A percentile compares a stretch with the other conserved stretches of the same genome.
Conservation (phyloP, 1,140 invertebrate genomes). For the Drosophila nannoptera region DNA sequence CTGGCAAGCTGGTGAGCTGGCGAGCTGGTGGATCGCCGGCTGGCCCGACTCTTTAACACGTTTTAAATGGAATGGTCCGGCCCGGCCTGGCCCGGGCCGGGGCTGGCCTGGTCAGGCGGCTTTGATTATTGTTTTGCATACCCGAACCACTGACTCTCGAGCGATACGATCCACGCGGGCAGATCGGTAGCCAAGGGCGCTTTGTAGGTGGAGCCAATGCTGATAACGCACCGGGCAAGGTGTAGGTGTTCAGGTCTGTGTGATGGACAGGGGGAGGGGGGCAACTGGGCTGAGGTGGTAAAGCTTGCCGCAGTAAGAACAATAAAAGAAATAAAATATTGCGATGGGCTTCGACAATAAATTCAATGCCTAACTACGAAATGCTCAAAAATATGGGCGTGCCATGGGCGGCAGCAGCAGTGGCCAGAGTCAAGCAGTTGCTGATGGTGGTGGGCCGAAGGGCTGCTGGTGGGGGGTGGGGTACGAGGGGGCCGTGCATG, state of each 20-base stretch:
- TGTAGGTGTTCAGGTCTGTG: too few species aligned
- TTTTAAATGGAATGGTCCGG: conserved; percentile 65
- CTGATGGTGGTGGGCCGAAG: too few species aligned
- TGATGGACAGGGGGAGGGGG: background rate
- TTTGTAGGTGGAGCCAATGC: conserved; percentile 59
- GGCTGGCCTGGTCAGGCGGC: conserved; percentile 26
- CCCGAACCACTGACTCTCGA: background rate
- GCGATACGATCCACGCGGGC: conserved; percentile 5
- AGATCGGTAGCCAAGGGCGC: conserved; percentile 58
- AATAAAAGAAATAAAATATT: conserved; percentile 56
- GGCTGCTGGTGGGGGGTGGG: too few species aligned
- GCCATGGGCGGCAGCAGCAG: background rate
- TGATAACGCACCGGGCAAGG: conserved; percentile 62
- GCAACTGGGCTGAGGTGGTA: conserved; percentile 42
- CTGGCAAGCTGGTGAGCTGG: background rate
- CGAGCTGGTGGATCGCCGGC: too few species aligned
- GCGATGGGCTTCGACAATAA: conserved; percentile 61
- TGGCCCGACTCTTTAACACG: conserved; percentile 63
- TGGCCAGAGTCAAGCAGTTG: too few species aligned
- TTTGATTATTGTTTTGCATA: conserved; percentile 77
- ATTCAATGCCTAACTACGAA: conserved; percentile 73
- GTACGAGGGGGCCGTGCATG: too few species aligned
- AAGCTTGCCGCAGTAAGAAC: conserved; percentile 45
- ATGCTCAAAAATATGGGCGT: conserved; percentile 11
- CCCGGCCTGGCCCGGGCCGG: background rate